Conservation (phyloP, 1,140 invertebrate species). For the Matsumurasca onukii region DNA sequence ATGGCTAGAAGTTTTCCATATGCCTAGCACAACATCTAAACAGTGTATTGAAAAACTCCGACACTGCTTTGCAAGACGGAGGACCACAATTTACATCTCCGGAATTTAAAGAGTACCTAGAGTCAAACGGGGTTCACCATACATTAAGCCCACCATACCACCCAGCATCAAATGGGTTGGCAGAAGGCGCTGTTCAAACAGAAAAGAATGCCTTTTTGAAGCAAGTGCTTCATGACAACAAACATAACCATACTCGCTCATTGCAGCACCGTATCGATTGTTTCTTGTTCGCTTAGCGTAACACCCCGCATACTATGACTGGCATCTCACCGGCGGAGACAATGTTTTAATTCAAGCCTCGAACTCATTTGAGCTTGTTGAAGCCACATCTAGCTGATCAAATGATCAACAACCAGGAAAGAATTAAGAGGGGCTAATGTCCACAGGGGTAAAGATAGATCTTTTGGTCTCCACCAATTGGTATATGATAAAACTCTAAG, state of each 20-base stretch:
- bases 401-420: background rate
- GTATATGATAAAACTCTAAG: background rate
- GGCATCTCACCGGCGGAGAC: constrained; percentile 11
- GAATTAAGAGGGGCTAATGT: background rate
- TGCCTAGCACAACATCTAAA: too few relatives aligned
- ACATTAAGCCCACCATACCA: too few relatives aligned
- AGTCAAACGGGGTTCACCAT: constrained; percentile 38
- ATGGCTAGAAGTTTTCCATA: too few relatives aligned
- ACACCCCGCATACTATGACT: constrained; percentile 15
- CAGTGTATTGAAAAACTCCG: constrained; percentile 37
- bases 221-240: too few relatives aligned
- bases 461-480: background rate
- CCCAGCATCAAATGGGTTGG: constrained; percentile 42
- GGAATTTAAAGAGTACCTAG: constrained; percentile 40
- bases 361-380: too few relatives aligned
- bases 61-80: constrained; percentile 42
- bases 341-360: background rate
- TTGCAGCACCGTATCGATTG: constrained; percentile 2
- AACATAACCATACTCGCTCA: background rate
- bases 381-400: background rate
- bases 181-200: constrained; percentile 41
- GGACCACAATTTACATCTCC: constrained; percentile 37
- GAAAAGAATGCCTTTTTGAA: constrained; percentile 34
- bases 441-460: background rate
- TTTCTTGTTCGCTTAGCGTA: constrained; percentile 20